Evolutionary conservation across 2,888 invertebrate species (phyloP), one percentile per base, ranked within the genome.

Genomic region (Pyrochroa serraticornis): DNA sequence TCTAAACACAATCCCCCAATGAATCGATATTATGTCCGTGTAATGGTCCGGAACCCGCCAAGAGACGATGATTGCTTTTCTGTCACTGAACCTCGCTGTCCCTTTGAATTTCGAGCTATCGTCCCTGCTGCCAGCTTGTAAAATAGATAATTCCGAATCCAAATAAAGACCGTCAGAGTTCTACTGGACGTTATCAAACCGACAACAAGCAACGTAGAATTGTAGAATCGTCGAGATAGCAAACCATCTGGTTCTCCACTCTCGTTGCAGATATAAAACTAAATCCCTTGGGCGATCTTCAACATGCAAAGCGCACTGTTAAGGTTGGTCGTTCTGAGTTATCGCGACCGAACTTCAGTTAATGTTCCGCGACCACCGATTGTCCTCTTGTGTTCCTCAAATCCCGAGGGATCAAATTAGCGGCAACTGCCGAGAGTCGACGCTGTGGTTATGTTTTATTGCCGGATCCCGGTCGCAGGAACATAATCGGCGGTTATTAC

Each of bases 281-380:
- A 49, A 49, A 32, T 22, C 60, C 60, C 60, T 5, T n/a, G 42
- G 58, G 50, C 35, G 32, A 57, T 36, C 50, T 41, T 58, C 48
- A 49, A 47, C 49, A 63, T 60, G 58, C 43, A 60, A 62, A 62
- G 53, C 60, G 46, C 54, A 53, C 60, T 60, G 60, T 62, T 62
- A 62, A 57, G 52, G 39, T 45, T 50, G 52, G 49, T 49, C 51
- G 44, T 44, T 51, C 30, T 37, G 30, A 51, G 36, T 43, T 51
- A 51, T 51, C 51, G 51, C 51, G 12, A 44, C 49, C 44, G 41
- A 51, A 51, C 43, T 43, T 43, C 51, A 50, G 37, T 44, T 51
- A 51, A 51, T 50, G 49, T 44, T 43, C 22, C 51, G 51, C 44
- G 58, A 30, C 53, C 48, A 39, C 31, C 58, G 54, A 52, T 50